Base-by-base conservation (phyloP, 2,113 vertebrate species). In the Nansenia antarctica region DNA sequence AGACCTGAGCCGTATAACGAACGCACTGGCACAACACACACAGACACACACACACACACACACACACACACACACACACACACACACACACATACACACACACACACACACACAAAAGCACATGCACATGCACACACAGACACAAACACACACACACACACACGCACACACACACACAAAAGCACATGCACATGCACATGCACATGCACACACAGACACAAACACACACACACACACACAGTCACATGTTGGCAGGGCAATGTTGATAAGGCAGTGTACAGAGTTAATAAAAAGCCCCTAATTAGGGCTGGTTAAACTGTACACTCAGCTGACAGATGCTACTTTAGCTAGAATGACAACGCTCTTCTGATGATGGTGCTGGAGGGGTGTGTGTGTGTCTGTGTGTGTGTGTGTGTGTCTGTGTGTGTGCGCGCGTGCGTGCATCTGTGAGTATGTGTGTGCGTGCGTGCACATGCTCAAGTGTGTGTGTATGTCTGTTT, bases 281-380 rank as follows among this genome's bases (percentile, higher is more conserved):
- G n/a, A n/a, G n/a, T n/a, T n/a, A n/a, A n/a, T n/a, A n/a, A n/a
- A n/a, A n/a, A n/a, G n/a, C n/a, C n/a, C n/a, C n/a, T n/a, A n/a
- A n/a, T n/a, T 45, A 55, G 26, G 45, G 53, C 39, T 62, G 73
- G 69, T 74, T 60, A 39, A 45, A 29, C 52, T 35, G 53, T 24
- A 62, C 7, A 70, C 22, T 39, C 69, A 67, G 34, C 47, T 62
- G 65, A 35, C 53, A 8, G 68, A 52, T 78, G 12, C 15, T 9
- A 47, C n/a, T 47, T 47, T n/a, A n/a, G n/a, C n/a, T n/a, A n/a
- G n/a, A n/a, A n/a, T n/a, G n/a, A n/a, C n/a, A n/a, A n/a, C n/a
- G n/a, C n/a, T n/a, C n/a, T n/a, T n/a, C n/a, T n/a, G n/a, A n/a
- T n/a, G n/a, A n/a, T n/a, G n/a, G n/a, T n/a, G n/a, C n/a, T n/a